Base-by-base conservation (phyloP, 2,113 vertebrate genomes). In the Tetraodon nigroviridis region DNA sequence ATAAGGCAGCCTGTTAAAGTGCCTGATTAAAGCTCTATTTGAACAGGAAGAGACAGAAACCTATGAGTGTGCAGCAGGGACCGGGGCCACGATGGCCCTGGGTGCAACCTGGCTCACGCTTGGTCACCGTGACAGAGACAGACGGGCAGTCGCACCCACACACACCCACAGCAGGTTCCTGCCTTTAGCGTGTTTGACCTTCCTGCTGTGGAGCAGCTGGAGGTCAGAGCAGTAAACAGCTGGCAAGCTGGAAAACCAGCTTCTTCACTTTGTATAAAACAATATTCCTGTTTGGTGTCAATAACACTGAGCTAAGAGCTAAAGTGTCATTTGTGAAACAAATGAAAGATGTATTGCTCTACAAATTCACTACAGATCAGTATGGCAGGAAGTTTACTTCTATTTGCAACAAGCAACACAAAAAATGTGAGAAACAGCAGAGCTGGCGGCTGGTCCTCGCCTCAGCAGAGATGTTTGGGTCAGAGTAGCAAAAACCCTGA, bases 21-120 rank as follows among this genome's bases (percentile, higher is more conserved):
- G 76, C 72, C 75, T 83, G 84, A 88, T 89, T 86, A 86, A 82
- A 82, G 58, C 67, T 59, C 55, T 83, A 78, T 85, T 87, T 87
- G 85, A 85, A 88, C 75, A 82, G 80, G 19, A 63, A 71, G 73
- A 74, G 78, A 69, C 81, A 75, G 68, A 58, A 61, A 67, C 79
- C 75, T 72, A 84, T 82, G 81, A 76, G 82, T 73, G 61, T 68
- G 54, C 10, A 32, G 65, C 77, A 79, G 79, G 50, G 56, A 58
- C 59, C 75, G 27, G 58, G 65, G 74, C 78, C 76, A 76, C 5
- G 45, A 69, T 67, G 46, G 17, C 18, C 62, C 59, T 67, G 73
- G 65, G 61, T 73, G 59, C 44, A 21, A 51, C 47, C 54, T 59
- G 64, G 53, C 67, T 56, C 78, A 61, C 22, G 58, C 27, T 17